Base-by-base conservation (phyloP, 2,888 invertebrate species). In the Subacronicta megacephala region DNA sequence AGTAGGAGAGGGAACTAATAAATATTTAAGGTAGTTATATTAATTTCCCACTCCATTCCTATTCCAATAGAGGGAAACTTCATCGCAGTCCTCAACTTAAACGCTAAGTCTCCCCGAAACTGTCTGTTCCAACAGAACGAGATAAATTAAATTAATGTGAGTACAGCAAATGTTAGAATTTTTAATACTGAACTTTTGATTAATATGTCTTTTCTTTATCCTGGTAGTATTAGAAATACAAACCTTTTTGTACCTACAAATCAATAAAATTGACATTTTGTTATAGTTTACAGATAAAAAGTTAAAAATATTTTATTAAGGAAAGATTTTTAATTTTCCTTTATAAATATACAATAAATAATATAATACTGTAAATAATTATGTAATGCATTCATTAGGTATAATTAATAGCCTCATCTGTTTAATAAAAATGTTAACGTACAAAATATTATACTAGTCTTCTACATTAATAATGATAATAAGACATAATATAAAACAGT, bases 61-160 rank as follows among this genome's bases (percentile, higher is more conserved):
- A 69, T 75, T 75, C 66, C 57, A 77, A 71, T 72, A 75, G 73
- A 71, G 62, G 52, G 52, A 68, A 83, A 82, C 75, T 81, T 78
- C 67, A 65, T 17, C 62, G 50, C 55, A 61, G 59, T 62, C 65
- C 62, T 68, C 72, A 82, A 81, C 77, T 83, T 69, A 41, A 43
- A 46, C 51, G 56, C 58, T 72, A 77, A 77, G 75, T 77, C 78
- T 62, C 78, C 71, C 76, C 63, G 64, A 75, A 77, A 84, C 75
- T 75, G 82, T 78, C 78, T 78, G 79, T 80, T 80, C 70, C 69
- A 71, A 72, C 76, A 70, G 72, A 85, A 81, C 72, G 75, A 80
- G 80, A 84, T 81, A 85, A 86, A 84, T 85, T 82, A 70, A 84
- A 85, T 87, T 84, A 85, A 81, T 81, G 71, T 77, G 66, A 71